Evolutionary conservation across 2,113 vertebrate species (phyloP).

Genomic region (Sander lucioperca): DNA sequence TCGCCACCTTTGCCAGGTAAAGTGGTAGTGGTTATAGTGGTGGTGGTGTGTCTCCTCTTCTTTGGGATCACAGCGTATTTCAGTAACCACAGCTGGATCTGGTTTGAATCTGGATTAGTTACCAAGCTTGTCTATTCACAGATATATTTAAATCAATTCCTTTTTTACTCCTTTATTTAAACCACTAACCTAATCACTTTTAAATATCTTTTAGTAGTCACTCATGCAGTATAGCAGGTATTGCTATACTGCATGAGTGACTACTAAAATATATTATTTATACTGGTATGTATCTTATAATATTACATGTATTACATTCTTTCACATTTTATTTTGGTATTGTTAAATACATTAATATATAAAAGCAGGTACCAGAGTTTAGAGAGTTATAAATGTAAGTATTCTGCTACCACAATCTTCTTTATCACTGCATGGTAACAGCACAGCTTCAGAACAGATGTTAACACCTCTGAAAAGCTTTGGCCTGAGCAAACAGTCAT

Average conservation of each 20-base stretch:
- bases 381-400: background rate
- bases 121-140: background rate
- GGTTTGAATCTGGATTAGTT: background rate
- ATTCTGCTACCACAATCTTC: background rate
- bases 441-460: slow-evolving; percentile 15
- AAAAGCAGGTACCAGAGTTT: background rate
- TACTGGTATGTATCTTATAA: background rate
- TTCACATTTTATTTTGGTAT: background rate
- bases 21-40: background rate
- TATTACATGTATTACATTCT: background rate
- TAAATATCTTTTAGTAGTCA: background rate
- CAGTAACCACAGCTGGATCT: background rate
- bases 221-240: no score
- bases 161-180: background rate
- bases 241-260: no score
- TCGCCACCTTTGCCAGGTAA: slow-evolving; percentile 59
- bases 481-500: background rate
- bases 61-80: background rate
- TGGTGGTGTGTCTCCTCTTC: background rate
- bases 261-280: background rate
- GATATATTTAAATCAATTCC: background rate
- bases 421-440: background rate
- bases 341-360: background rate
- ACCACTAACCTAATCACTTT: background rate
- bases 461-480: background rate